Base-by-base conservation (phyloP, 2,888 invertebrate species). In the Yponomeuta cagnagella region DNA sequence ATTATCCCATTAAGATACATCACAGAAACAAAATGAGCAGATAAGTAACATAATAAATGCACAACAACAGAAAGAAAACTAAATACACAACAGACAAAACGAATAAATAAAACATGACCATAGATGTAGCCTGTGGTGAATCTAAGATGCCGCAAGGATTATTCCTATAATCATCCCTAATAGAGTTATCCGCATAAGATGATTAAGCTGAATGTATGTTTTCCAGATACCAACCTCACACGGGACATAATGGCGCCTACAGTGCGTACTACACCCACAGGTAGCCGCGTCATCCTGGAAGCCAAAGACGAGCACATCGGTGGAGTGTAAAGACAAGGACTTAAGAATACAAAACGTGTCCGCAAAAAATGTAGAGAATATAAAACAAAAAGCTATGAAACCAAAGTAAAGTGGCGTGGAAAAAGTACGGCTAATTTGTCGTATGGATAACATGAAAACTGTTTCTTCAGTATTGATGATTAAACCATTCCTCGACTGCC, bases 191-290 rank as follows among this genome's bases (percentile, higher is more conserved):
- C 15, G 15, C 5, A 30, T 23, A 65, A 65, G n/a, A 31, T 12
- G 12, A 30, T 58, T 58, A 58, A 58, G 3, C 52, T 58, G 15
- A 65, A 31, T 71, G 65, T 37, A 72, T 72, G 70, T 69, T 87
- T 88, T 10, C 43, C 87, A 90, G 90, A 71, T 92, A 90, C 73
- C 92, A 91, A 76, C 92, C 90, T 0, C 92, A 92, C 75, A 80
- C 88, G 31, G 84, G 88, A 31, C 90, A 90, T 75, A 90, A 88
- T 73, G 83, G 85, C 70, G 84, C 90, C 1, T 92, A 92, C 79
- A 90, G 85, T 73, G 91, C 91, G 6, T 92, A 92, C 77, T 92
- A 90, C 77, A 89, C 92, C 1, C 91, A 91, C 77, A 92, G 92
- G 84, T 92, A 92, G 82, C 78, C 72, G 10, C 15, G 63, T 10